These are phyloP conservation scores for Corydoras maculifer DNA, from an alignment of 2,113 vertebrate genomes.

Conservation along the genomic window DNA sequence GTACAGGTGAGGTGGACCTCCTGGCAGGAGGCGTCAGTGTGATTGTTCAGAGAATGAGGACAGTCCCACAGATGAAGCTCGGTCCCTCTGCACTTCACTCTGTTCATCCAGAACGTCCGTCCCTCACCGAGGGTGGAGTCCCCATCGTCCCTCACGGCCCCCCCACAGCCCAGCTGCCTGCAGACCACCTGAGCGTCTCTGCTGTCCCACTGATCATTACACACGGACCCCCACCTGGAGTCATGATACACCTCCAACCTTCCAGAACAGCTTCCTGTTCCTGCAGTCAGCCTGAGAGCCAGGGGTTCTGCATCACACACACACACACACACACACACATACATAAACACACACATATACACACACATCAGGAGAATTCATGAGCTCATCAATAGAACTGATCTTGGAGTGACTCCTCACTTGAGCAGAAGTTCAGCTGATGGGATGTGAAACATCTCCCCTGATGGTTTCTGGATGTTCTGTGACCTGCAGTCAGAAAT, in stretches of 20 bases:
- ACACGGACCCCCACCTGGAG: neutral
- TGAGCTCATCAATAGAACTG: no score
- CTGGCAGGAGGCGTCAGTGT: neutral
- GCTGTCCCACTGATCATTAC: slow-evolving; percentile 15
- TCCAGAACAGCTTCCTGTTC: slow-evolving; percentile 10
- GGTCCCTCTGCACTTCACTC: slow-evolving; percentile 11
- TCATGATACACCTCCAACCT: slow-evolving; percentile 18
- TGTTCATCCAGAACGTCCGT: slow-evolving; percentile 3
- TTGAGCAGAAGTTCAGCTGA: no score
- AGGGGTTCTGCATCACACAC: slow-evolving; percentile 12
- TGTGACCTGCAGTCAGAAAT: no score
- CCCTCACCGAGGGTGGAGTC: neutral
- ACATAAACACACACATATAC: neutral
- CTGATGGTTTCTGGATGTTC: no score
- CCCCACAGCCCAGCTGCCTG: slow-evolving; percentile 9
- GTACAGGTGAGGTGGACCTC: slow-evolving; percentile 1
- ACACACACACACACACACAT: neutral
- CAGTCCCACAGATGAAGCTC: slow-evolving; percentile 17
- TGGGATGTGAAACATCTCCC: no score
- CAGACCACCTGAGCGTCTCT: slow-evolving; percentile 18
- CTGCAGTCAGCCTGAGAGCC: slow-evolving; percentile 8
- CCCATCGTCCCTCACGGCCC: neutral
- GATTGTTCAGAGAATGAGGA: slow-evolving; percentile 16
- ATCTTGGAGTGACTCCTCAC: no score
- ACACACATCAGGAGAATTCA: neutral